phyloP scores from a whole-genome alignment of 2,888 invertebrate species.

The Anthrax anthrax region DNA sequence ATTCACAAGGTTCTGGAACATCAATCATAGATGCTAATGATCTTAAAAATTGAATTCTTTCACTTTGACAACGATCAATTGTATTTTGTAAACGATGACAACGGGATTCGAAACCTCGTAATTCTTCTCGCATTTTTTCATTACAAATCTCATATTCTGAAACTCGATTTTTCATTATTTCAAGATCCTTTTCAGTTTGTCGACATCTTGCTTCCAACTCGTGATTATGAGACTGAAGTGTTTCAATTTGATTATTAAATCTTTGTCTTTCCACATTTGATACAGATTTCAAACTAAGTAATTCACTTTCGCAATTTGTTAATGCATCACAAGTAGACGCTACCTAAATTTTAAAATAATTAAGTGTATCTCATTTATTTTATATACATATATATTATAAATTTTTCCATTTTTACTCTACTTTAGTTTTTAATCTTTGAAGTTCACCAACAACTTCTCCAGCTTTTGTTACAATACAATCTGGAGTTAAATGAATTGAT shows the following conservation, averaged over 20 bases:
- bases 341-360: neutral
- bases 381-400: no score
- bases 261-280: constrained; percentile 52
- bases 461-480: constrained; percentile 60
- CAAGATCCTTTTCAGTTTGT: constrained; percentile 60
- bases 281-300: constrained; percentile 28
- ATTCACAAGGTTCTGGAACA: constrained; percentile 63
- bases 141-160: constrained; percentile 60
- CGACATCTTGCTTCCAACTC: constrained; percentile 57
- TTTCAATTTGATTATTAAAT: constrained; percentile 48
- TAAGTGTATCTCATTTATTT: no score
- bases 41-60: constrained; percentile 31
- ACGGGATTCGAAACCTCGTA: constrained; percentile 33
- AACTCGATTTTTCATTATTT: constrained; percentile 56
- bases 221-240: constrained; percentile 43
- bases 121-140: constrained; percentile 34
- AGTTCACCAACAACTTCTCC: constrained; percentile 63
- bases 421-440: constrained; percentile 46
- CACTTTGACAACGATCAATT: constrained; percentile 30
- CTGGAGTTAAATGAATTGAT: constrained; percentile 47
- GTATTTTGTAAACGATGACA: constrained; percentile 32
- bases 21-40: constrained; percentile 35
- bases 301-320: constrained; percentile 30
- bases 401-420: no score
- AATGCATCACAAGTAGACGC: constrained; percentile 34